These are phyloP conservation scores for Elmis aenea DNA, from an alignment of 2,888 invertebrate species.

Conservation along the genomic window DNA sequence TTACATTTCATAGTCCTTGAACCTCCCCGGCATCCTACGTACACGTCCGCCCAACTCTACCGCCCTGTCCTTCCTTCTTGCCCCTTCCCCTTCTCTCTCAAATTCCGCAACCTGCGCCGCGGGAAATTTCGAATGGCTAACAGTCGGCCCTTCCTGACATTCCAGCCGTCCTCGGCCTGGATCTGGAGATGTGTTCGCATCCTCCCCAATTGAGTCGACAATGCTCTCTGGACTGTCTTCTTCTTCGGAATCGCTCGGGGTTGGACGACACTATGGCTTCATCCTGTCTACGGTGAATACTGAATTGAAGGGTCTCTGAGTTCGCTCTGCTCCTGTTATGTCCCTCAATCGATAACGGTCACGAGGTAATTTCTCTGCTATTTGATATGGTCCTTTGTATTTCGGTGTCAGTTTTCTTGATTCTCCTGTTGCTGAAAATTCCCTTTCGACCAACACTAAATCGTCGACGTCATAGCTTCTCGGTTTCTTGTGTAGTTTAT, in stretches of 20 bases:
- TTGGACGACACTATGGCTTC: neutral
- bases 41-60: no score
- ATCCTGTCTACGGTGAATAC: neutral
- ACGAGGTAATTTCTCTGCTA: neutral
- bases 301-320: neutral
- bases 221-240: neutral
- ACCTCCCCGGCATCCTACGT: no score
- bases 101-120: no score
- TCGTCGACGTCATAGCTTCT: neutral
- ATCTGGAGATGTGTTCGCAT: no score
- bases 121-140: no score
- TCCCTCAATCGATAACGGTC: neutral
- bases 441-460: constrained; percentile 3
- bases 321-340: constrained; percentile 1
- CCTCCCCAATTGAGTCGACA: no score
- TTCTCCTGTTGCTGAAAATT: constrained; percentile 3
- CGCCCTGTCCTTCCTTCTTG: no score
- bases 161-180: no score
- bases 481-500: neutral
- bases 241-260: neutral
- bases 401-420: constrained; percentile 5
- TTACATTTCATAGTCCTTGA: no score
- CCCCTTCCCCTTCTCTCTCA: no score
- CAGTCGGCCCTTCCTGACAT: no score
- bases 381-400: constrained; percentile 6